These are phyloP conservation scores for Papilio gigon DNA, from an alignment of 2,888 invertebrate species.

Conservation along the genomic window DNA sequence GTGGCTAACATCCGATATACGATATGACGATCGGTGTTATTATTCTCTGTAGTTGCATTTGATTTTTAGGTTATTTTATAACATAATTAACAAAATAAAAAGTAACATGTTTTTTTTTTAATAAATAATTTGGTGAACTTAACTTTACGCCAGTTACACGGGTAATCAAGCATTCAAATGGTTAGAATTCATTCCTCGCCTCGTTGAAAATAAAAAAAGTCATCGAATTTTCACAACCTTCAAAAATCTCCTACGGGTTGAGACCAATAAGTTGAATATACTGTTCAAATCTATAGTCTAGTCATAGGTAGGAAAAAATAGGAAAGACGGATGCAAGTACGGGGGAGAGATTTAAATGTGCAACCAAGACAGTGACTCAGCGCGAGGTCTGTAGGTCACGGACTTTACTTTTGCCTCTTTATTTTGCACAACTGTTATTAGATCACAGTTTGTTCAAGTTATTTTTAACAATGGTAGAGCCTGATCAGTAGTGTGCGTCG, in stretches of 20 bases:
- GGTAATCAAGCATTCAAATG: background rate
- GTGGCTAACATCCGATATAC: conserved; percentile 9
- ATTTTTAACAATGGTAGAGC: too few species aligned
- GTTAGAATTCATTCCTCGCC: too few species aligned
- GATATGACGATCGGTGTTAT: conserved; percentile 2
- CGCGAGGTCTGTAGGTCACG: background rate
- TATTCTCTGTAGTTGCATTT: background rate
- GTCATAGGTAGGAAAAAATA: background rate
- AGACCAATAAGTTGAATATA: background rate
- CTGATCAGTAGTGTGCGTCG: too few species aligned
- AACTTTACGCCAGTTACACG: background rate
- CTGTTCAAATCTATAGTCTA: background rate
- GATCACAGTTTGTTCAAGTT: too few species aligned
- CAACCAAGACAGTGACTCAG: background rate
- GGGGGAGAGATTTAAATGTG: background rate
- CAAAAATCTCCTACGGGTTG: too few species aligned
- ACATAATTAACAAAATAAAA: background rate
- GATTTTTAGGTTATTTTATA: background rate
- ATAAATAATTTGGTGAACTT: background rate
- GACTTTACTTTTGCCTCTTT: background rate
- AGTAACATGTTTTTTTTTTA: too few species aligned
- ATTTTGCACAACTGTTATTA: background rate
- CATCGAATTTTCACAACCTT: too few species aligned
- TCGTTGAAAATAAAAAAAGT: too few species aligned
- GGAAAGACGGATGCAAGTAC: background rate